A percentile compares a stretch with the other conserved stretches of the same genome.
phyloP scores from a whole-genome alignment of 1,140 invertebrate genomes.

The Choristoneura fumiferana region DNA sequence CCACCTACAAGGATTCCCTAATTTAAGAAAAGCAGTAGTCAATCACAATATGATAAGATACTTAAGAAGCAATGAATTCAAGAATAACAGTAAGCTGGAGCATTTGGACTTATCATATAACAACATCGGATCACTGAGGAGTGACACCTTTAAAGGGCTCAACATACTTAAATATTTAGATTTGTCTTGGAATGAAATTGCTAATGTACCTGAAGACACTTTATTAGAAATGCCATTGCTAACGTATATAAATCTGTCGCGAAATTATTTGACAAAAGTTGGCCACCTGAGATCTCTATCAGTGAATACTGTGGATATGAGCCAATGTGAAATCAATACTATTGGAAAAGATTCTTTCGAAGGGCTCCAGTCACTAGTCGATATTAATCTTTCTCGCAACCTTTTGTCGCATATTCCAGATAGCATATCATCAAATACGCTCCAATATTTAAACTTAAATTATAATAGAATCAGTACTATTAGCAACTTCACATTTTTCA shows the following conservation, averaged over 20 bases:
- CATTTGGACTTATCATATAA: conserved; percentile 83
- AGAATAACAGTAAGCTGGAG: conserved; percentile 80
- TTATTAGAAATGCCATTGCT: conserved; percentile 79
- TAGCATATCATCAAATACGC: conserved; percentile 75
- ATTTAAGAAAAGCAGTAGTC: conserved; percentile 78
- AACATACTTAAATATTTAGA: conserved; percentile 80
- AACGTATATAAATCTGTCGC: conserved; percentile 80
- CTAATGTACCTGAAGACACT: conserved; percentile 74
- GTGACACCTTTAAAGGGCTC: conserved; percentile 78
- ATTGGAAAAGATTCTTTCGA: conserved; percentile 78
- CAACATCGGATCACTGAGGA: conserved; percentile 77
- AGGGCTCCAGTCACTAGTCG: conserved; percentile 74
- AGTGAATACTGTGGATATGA: conserved; percentile 78
- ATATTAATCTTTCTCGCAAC: conserved; percentile 80
- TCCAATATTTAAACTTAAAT: conserved; percentile 80
- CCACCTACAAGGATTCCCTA: conserved; percentile 80
- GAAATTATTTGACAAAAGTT: conserved; percentile 82
- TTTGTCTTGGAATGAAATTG: conserved; percentile 83
- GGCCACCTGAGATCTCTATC: conserved; percentile 79
- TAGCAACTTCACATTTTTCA: conserved; percentile 77
- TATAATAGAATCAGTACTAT: conserved; percentile 76
- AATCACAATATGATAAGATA: conserved; percentile 80
- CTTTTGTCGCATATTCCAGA: conserved; percentile 79
- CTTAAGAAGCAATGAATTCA: conserved; percentile 79
- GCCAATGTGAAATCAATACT: conserved; percentile 79